phyloP scores from a whole-genome alignment of 2,888 invertebrate genomes.

The Dichetophora obliterata region DNA sequence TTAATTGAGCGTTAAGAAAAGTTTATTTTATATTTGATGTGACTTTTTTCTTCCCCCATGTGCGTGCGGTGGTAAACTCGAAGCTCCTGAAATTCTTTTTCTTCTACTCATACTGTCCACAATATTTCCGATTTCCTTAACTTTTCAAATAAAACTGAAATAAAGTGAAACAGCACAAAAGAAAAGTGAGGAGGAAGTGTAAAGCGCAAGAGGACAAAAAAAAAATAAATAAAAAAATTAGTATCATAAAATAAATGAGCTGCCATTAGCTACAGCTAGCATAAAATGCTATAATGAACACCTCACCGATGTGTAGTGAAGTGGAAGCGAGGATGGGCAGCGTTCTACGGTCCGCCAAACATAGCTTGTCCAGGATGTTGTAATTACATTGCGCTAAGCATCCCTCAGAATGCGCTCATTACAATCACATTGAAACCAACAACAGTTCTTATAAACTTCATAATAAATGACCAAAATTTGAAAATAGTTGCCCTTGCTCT shows the following conservation, averaged over 20 bases:
- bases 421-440: background rate
- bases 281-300: slow-evolving; percentile 31
- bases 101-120: slow-evolving; percentile 8
- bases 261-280: slow-evolving; percentile 44
- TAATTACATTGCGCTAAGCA: slow-evolving; percentile 38
- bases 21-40: background rate
- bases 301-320: background rate
- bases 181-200: background rate
- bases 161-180: background rate
- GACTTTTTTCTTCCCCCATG: background rate
- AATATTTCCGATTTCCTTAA: slow-evolving; percentile 29
- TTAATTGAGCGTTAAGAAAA: background rate
- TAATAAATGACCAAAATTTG: slow-evolving; percentile 41
- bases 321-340: background rate
- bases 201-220: background rate
- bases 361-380: slow-evolving; percentile 30
- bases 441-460: slow-evolving; percentile 33
- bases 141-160: slow-evolving; percentile 21
- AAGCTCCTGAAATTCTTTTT: background rate
- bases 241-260: slow-evolving; percentile 46
- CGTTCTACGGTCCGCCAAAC: background rate
- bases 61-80: background rate
- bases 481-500: slow-evolving; percentile 33
- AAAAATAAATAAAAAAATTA: slow-evolving; percentile 19
- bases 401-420: slow-evolving; percentile 5